Evolutionary conservation across 1,140 invertebrate species (phyloP).

Genomic region (Papilio helenus): DNA sequence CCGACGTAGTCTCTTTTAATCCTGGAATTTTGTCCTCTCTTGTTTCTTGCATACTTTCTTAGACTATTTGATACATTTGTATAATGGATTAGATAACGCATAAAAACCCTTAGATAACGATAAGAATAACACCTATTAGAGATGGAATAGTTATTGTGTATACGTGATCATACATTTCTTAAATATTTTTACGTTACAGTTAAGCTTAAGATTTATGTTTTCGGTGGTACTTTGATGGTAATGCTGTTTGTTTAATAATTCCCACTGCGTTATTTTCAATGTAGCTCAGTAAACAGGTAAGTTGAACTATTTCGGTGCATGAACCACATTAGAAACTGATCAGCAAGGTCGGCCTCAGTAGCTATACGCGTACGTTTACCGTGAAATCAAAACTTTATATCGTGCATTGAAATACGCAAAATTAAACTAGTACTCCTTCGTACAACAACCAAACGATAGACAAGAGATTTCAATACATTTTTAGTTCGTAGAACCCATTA

Average conservation of each 20-base stretch:
- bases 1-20: too few species aligned
- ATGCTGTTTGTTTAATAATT: neutral
- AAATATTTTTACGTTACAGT: neutral
- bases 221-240: neutral
- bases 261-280: neutral
- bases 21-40: too few species aligned
- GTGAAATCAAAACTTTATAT: slow-evolving; percentile 21
- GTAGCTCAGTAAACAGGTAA: slow-evolving; percentile 31
- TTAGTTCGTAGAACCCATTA: too few species aligned
- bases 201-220: neutral
- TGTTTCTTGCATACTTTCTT: too few species aligned
- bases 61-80: too few species aligned
- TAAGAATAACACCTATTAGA: too few species aligned
- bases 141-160: too few species aligned
- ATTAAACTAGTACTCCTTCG: neutral
- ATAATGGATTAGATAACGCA: too few species aligned
- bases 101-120: too few species aligned
- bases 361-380: neutral
- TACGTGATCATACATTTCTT: neutral
- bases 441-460: neutral
- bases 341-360: slow-evolving; percentile 20
- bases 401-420: neutral
- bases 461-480: neutral
- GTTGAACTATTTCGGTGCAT: slow-evolving; percentile 34
- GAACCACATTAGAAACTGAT: slow-evolving; percentile 5